A percentile compares a stretch with the other conserved stretches of the same genome.
Evolutionary conservation across 2,797 vertebrate genomes (phyloP).

Genomic region (Enteromius mattozi): DNA sequence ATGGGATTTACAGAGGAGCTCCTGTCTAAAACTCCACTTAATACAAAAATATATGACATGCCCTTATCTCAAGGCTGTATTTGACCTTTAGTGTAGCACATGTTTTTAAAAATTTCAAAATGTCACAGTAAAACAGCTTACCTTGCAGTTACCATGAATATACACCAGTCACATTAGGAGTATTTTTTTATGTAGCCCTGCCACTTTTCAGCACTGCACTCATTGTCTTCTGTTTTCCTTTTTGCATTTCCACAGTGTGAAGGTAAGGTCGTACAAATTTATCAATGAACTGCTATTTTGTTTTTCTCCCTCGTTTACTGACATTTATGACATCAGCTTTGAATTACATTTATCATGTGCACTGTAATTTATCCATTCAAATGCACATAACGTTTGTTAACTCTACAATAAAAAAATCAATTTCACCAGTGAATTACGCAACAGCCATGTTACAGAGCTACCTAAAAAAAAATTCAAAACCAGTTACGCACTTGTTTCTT

Average conservation of each 20-base stretch:
- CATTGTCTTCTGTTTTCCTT: not conserved
- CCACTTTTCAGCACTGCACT: not conserved
- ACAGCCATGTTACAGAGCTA: not conserved
- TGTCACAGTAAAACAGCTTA: constrained; percentile 18
- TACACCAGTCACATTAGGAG: not conserved
- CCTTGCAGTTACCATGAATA: not conserved
- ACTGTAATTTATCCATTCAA: not conserved
- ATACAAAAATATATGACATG: constrained; percentile 18
- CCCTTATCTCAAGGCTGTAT: constrained; percentile 20
- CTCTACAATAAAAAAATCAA: not conserved
- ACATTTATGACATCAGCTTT: not conserved
- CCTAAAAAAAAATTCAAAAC: not conserved
- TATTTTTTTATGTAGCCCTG: not conserved
- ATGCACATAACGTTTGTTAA: not conserved
- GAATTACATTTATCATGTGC: not conserved
- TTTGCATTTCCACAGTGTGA: not conserved
- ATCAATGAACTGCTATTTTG: not conserved
- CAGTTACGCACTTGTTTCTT: not conserved
- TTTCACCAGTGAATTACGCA: not conserved
- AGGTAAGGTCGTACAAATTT: not conserved
- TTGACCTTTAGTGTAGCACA: constrained; percentile 29
- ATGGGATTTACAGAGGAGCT: constrained; percentile 9
- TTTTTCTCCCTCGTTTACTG: no score
- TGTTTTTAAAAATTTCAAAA: not conserved
- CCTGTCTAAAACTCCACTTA: constrained; percentile 2